Conservation (phyloP, 1,140 invertebrate genomes). For the Metopolophium dirhodum region DNA sequence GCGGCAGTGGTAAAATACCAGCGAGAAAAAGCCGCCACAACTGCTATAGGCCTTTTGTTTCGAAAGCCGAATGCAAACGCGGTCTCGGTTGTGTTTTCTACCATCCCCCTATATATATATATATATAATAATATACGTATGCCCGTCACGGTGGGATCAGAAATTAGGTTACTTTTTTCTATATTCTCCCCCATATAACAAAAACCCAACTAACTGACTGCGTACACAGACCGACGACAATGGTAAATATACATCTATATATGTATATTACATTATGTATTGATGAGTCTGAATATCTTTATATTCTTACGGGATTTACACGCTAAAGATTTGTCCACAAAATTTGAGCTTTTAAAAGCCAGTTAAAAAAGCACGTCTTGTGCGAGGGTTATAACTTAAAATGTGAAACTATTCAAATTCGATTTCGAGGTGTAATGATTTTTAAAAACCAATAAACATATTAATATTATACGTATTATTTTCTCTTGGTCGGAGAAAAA, state of each 20-base stretch:
- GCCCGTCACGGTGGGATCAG: constrained; percentile 16
- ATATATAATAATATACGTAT: neutral
- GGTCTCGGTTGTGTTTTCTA: constrained; percentile 34
- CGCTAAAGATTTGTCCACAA: neutral
- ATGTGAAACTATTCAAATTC: neutral
- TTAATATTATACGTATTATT: neutral
- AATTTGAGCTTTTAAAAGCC: neutral
- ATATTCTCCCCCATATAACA: neutral
- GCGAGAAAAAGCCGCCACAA: constrained; percentile 50
- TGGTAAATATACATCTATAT: neutral
- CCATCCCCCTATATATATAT: neutral
- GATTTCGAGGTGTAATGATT: neutral
- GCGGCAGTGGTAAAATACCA: neutral
- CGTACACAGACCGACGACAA: neutral
- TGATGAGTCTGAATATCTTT: neutral
- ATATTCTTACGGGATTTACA: neutral
- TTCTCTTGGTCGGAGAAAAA: neutral
- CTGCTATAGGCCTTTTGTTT: constrained; percentile 44
- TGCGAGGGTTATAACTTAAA: neutral
- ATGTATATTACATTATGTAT: too few relatives aligned
- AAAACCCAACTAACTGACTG: neutral
- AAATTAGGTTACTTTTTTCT: constrained; percentile 52
- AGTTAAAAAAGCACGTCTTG: neutral
- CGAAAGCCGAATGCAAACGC: constrained; percentile 44
- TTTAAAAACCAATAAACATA: too few relatives aligned